Evolutionary conservation across 92 coral and sea anemone species (phyloP), one percentile per base, ranked within the genome.

Genomic region (Pocillopora meandrina): DNA sequence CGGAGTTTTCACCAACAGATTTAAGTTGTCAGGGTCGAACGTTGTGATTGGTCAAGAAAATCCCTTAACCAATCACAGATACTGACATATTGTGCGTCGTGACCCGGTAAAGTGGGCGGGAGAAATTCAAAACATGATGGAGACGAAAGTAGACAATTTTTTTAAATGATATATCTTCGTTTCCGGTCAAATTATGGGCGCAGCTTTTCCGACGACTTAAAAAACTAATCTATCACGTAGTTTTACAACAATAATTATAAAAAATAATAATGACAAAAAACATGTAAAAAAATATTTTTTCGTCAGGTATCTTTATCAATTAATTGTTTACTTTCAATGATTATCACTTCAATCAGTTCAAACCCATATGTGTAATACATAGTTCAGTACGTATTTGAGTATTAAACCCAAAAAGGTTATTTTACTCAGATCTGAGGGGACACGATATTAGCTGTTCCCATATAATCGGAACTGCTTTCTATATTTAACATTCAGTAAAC

Each of bases 21-120:
- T 76, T 60, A 34, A 52, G 8, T 9, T 42, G 56, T 83, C 72
- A 61, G 64, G 73, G 62, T 73, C n/a, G 80, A 61, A 15, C 19
- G 18, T 20, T 73, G 55, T 82, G 79, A 72, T 82, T 82, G 86
- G 86, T 8, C 72, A 26, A 23, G 2, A 17, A 31, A 11, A 47
- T 1, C 1, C 12, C 17, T 8, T 10, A 15, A 18, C 86, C 86
- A 83, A 83, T 83, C 80, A 83, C 80, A 83, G 71, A 31, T 31
- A 19, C 64, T 33, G 73, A 47, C 6, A 20, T 83, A 83, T 62
- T 49, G 61, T 19, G 4, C 33, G 33, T 23, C 52, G 20, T 55
- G 33, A 62, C 63, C 56, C 63, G 74, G 80, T 42, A 78, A 80
- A 80, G 86, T 72, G 77, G 86, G 86, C 86, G 86, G 79, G 86